phyloP scores from a whole-genome alignment of 2,113 vertebrate genomes.

The Elephas maximus region DNA sequence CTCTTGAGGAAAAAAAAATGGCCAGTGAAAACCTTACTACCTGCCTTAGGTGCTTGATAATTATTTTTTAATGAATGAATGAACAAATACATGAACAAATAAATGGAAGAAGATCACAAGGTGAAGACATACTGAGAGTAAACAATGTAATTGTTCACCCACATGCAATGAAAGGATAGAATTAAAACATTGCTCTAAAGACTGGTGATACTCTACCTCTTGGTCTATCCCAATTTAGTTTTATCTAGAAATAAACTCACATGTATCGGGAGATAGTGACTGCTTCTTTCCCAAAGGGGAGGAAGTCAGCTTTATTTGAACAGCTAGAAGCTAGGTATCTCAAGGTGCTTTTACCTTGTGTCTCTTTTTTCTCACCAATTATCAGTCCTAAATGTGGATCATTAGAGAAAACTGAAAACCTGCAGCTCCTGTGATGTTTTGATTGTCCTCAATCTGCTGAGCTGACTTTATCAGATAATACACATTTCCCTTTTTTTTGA shows the following conservation, averaged over 20 bases:
- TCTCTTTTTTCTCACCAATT: neutral
- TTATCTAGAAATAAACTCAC: slow-evolving; percentile 9
- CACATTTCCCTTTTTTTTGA: neutral
- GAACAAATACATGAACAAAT: no score
- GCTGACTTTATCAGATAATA: neutral
- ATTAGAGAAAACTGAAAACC: slow-evolving; percentile 19
- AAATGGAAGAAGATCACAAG: neutral
- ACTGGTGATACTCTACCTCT: neutral
- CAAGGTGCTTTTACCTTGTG: neutral
- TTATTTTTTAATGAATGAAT: slow-evolving; percentile 32
- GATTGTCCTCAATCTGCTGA: neutral
- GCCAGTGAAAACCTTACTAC: neutral
- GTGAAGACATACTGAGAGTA: neutral
- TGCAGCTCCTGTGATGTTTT: slow-evolving; percentile 2
- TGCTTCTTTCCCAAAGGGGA: slow-evolving; percentile 14
- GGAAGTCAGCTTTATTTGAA: neutral
- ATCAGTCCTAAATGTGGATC: neutral
- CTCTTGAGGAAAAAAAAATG: no score
- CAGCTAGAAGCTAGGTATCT: neutral
- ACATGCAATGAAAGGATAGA: neutral
- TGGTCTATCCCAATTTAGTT: neutral
- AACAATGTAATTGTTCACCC: neutral
- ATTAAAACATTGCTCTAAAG: slow-evolving; percentile 1
- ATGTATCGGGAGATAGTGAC: neutral
- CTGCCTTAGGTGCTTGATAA: neutral